Base-by-base conservation (phyloP, 2,797 vertebrate species). In the Pseudomugil gertrudae region DNA sequence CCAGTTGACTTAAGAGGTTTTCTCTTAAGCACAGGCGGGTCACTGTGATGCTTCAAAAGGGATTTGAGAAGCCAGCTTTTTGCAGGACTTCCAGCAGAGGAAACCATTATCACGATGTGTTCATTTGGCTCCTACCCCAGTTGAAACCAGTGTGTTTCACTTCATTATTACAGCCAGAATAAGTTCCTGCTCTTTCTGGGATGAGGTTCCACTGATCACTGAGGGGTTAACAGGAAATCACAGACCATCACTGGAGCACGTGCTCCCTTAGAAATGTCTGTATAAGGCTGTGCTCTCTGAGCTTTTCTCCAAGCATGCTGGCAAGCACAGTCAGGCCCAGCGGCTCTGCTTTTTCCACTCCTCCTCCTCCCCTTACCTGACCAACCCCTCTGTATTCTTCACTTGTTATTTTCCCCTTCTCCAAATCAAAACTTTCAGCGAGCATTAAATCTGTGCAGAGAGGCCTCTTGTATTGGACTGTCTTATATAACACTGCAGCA, bases 191-290 rank as follows among this genome's bases (percentile, higher is more conserved):
- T 74, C 26, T 11, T 26, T 32, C 52, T 27, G 57, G 10, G 57
- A 51, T 80, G 68, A 45, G 51, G 43, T 52, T 6, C 15, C 47
- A 45, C 43, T 35, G 17, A 86, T 63, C 61, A 87, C 63, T 38
- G 36, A 89, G 32, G 90, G 78, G 92, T 94, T 94, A 94, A 94
- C 93, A 93, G 92, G 93, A 94, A 93, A 86, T 80, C 38, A 29
- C 66, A 74, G 78, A 23, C 78, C 72, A 63, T 4, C 48, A 74
- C 82, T 53, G 45, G 77, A 81, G 70, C 82, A 88, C 76, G 72
- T 27, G 63, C 68, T 63, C 75, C 72, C 73, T 82, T 88, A 76
- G 79, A 93, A 90, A 93, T 93, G 91, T 91, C 94, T 94, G 87
- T 93, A 93, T 93, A 94, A 75, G 92, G 91, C 85, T 83, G 56